Base-by-base conservation (phyloP, 2,797 vertebrate genomes). In the Nannoperca australis region DNA sequence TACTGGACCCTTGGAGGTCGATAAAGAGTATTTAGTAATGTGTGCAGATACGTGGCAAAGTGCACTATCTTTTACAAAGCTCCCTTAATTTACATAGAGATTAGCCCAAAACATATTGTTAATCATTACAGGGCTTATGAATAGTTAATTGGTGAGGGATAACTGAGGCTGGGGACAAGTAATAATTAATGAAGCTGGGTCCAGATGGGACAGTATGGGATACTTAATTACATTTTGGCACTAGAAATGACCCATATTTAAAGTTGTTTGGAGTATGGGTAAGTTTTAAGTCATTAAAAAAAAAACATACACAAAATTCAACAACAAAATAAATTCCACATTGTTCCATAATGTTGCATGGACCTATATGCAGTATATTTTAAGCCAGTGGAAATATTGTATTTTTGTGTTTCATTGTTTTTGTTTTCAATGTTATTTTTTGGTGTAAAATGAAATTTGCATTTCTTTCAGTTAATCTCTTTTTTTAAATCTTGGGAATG, bases 111-210 rank as follows among this genome's bases (percentile, higher is more conserved):
- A 88, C 87, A 89, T 89, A 87, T 87, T 87, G 85, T 90, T 89
- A 91, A 93, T 94, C 90, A 92, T 94, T 92, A 87, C 49, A 80
- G 82, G 78, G 67, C 63, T 92, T 88, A 94, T 96, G 87, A 94
- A 96, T 94, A 89, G 81, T 93, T 95, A 89, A 95, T 93, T 79
- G 77, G 38, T 75, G 75, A 81, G 78, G 78, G 78, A 84, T 84
- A 92, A 94, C 81, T 68, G 76, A 83, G 77, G 85, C 87, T 88
- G 69, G 83, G 85, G 84, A 56, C 75, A 71, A 92, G 90, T 74
- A 95, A 95, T 95, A 94, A 95, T 95, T 94, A 83, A 96, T 95
- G 93, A 94, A 76, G 73, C 86, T 58, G 73, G 73, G 40, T 88
- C 77, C 92, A 93, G 91, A 93, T 88, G 93, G 91, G 86, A 87